These are phyloP conservation scores for Rhyzopertha dominica DNA, from an alignment of 1,140 invertebrate species.

Conservation along the genomic window DNA sequence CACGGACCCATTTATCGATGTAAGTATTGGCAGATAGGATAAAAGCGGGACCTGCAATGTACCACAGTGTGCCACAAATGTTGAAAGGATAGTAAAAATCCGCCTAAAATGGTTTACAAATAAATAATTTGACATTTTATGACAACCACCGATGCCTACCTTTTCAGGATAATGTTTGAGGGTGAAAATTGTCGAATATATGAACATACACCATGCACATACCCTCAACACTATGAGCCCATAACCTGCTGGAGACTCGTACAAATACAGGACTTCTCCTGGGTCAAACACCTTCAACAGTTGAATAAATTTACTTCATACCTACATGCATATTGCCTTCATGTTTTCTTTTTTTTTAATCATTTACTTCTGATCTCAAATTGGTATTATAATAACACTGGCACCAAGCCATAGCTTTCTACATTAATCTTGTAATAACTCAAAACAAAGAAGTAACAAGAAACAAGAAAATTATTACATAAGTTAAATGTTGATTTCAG, in stretches of 20 bases:
- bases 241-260: slow-evolving; percentile 85
- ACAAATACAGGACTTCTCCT: slow-evolving; percentile 81
- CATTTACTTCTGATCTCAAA: too few species aligned
- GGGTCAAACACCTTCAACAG: slow-evolving; percentile 74
- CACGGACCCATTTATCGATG: slow-evolving; percentile 85
- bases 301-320: slow-evolving; percentile 4
- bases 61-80: slow-evolving; percentile 75
- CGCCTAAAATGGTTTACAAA: slow-evolving; percentile 65
- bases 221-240: slow-evolving; percentile 72
- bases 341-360: too few species aligned
- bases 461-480: too few species aligned
- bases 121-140: too few species aligned
- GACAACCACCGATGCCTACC: too few species aligned
- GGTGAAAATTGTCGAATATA: slow-evolving; percentile 75
- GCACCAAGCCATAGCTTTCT: too few species aligned
- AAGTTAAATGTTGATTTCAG: too few species aligned
- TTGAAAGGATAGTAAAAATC: slow-evolving; percentile 71
- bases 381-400: too few species aligned
- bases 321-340: too few species aligned
- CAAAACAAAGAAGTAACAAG: too few species aligned
- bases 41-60: slow-evolving; percentile 71
- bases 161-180: slow-evolving; percentile 80
- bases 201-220: slow-evolving; percentile 78
- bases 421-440: too few species aligned
- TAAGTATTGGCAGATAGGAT: slow-evolving; percentile 77